Percentiles rank a stretch among this genome's conserved stretches.
phyloP scores from a whole-genome alignment of 2,113 vertebrate species.

The Patagioenas fasciata region DNA sequence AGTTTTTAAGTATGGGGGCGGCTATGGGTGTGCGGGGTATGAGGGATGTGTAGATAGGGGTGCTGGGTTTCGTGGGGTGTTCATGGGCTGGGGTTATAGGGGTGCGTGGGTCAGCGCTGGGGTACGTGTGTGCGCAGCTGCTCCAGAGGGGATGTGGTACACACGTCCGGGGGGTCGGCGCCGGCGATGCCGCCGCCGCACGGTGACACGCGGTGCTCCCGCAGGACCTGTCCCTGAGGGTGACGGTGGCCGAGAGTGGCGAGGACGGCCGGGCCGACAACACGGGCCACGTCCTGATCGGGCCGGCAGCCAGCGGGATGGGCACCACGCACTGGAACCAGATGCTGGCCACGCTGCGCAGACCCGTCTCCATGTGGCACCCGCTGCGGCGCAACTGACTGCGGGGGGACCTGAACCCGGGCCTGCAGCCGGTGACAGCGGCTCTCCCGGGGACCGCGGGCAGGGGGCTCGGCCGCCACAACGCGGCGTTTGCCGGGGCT shows the following conservation, averaged over 20 bases:
- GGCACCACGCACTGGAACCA: slow-evolving; percentile 99
- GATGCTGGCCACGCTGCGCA: slow-evolving; percentile 95
- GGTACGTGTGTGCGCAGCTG: rapidly evolving
- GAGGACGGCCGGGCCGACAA: slow-evolving; percentile 90
- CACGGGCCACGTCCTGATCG: slow-evolving; percentile 94
- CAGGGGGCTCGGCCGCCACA: not conserved
- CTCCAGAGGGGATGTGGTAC: not conserved
- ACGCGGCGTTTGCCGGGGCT: not conserved
- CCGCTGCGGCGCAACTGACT: slow-evolving; percentile 82
- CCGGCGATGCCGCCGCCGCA: too few relatives aligned
- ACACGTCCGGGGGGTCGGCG: too few relatives aligned
- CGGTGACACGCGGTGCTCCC: too few relatives aligned
- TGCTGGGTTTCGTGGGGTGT: rapidly evolving
- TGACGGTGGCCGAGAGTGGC: slow-evolving; percentile 91
- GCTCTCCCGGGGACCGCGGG: not conserved
- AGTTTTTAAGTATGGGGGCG: too few relatives aligned
- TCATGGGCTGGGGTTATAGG: rapidly evolving
- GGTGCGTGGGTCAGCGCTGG: rapidly evolving
- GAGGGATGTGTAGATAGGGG: rapidly evolving
- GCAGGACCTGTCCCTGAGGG: slow-evolving; percentile 70
- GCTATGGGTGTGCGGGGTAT: too few relatives aligned
- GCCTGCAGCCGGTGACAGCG: not conserved
- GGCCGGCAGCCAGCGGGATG: slow-evolving; percentile 89
- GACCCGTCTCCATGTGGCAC: slow-evolving; percentile 98
- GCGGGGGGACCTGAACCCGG: too few relatives aligned